Percentiles rank a stretch among this genome's conserved stretches.
Conservation (phyloP, 1,140 invertebrate genomes). For the Dreissena polymorpha region DNA sequence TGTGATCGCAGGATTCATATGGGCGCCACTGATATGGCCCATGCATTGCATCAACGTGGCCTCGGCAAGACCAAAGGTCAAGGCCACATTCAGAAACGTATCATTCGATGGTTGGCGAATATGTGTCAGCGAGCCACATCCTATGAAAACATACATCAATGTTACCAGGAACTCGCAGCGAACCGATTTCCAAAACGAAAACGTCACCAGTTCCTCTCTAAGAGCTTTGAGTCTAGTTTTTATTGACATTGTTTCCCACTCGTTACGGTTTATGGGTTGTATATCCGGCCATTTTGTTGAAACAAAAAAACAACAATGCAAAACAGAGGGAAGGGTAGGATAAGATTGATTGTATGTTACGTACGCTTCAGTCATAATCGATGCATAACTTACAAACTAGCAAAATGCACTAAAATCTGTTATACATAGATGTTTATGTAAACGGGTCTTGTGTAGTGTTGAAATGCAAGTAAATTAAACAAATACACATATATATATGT, state of each 20-base stretch:
- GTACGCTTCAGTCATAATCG: no score
- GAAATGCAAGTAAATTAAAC: no score
- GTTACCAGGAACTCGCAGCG: constrained; percentile 68
- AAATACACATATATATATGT: no score
- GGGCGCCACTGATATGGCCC: constrained; percentile 75
- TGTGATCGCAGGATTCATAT: constrained; percentile 78
- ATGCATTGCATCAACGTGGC: constrained; percentile 83
- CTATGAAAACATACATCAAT: constrained; percentile 65
- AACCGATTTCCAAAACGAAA: constrained; percentile 67
- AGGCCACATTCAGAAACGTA: constrained; percentile 84
- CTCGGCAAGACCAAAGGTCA: constrained; percentile 94
- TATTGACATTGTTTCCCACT: constrained; percentile 24
- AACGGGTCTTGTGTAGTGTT: no score
- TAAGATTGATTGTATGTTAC: no score
- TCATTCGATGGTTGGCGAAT: constrained; percentile 25
- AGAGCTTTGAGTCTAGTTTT: constrained; percentile 43
- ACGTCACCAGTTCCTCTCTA: constrained; percentile 80
- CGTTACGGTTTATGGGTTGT: no score
- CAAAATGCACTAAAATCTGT: no score
- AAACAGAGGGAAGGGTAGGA: no score
- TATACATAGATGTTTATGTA: no score
- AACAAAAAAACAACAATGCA: no score
- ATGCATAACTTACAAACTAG: no score
- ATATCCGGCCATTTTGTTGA: no score
- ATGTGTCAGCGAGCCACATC: constrained; percentile 64